Evolutionary conservation across 2,113 vertebrate species (phyloP), one percentile per base, ranked within the genome.

Genomic region (Dipodomys ordii): DNA sequence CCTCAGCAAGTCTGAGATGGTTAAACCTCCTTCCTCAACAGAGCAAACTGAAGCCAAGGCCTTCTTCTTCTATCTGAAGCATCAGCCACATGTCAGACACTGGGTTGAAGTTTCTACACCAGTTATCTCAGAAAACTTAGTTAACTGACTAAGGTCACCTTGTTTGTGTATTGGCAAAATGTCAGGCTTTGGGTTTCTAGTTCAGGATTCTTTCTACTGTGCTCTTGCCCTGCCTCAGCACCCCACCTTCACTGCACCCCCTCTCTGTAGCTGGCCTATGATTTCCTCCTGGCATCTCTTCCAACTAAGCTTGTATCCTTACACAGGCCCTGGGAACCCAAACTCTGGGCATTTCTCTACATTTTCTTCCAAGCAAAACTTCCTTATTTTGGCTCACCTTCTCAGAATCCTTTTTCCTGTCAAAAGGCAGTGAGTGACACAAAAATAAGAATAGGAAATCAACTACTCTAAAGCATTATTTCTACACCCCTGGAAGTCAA

Each of bases 51-150:
- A 87, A 92, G 35, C 46, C 12, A 23, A 65, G 23, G 64, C 15
- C 23, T 81, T 64, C 20, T 15, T 4, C 12, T 57, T 79, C 92
- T 82, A 68, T 76, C 65, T 86, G 64, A 81, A 46, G 27, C 32
- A 12, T 67, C 67, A 68, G 78, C 10, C 77, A 60, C 2, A 8
- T 6, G 27, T 46, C 67, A 88, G 78, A 69, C 10, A 35, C 68
- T 84, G 46, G 13, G 23, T 62, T 78, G n/a, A 80, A 88, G 65
- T 74, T 94, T 89, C 32, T 49, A 32, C 0, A 22, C 71, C 6
- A 53, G 44, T 69, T 88, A 71, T 91, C 76, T 95, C 64, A 76
- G 88, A 90, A 32, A 78, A n/a, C 27, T 83, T 44, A 91, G 74
- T 53, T 92, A 65, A 84, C 67, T 39, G 86, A 35, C 44, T 60